Evolutionary conservation across 2,888 invertebrate genomes (phyloP).

Genomic region (Ophion ventricosus): DNA sequence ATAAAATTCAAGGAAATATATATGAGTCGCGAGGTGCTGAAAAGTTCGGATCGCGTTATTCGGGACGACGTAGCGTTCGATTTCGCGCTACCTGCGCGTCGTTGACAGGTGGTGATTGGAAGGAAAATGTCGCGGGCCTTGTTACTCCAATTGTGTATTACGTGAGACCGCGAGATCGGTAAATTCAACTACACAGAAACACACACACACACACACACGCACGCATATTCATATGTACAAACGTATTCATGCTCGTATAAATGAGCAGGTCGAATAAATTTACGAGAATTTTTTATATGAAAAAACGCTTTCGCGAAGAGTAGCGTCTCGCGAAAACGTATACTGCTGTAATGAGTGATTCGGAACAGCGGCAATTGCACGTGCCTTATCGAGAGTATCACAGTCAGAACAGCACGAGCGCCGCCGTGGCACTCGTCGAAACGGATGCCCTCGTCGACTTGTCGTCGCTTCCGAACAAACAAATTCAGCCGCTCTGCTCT

Average conservation of each 20-base stretch:
- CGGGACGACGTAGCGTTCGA: conserved; percentile 50
- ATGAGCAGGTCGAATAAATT: background rate
- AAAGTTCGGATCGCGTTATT: conserved; percentile 62
- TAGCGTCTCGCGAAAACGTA: conserved; percentile 32
- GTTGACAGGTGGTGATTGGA: conserved; percentile 75
- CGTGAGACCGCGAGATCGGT: conserved; percentile 17
- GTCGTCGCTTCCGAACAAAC: conserved; percentile 75
- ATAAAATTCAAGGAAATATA: background rate
- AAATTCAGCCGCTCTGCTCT: conserved; percentile 10
- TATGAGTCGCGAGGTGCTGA: conserved; percentile 23
- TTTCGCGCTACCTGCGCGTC: conserved; percentile 71
- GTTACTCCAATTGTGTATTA: background rate
- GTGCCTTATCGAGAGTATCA: conserved; percentile 83
- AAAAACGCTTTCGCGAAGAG: conserved; percentile 11
- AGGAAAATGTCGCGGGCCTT: conserved; percentile 70
- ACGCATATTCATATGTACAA: background rate
- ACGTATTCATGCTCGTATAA: background rate
- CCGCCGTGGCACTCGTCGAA: conserved; percentile 76
- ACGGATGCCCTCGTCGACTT: conserved; percentile 80
- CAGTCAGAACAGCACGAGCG: conserved; percentile 78
- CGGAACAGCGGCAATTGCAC: conserved; percentile 82
- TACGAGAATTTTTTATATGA: conserved; percentile 14
- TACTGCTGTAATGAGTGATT: conserved; percentile 82
- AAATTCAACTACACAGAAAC: background rate
- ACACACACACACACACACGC: background rate